Evolutionary conservation across 1,140 invertebrate genomes (phyloP), one percentile per base, ranked within the genome.

Genomic region (Diorhabda carinulata): DNA sequence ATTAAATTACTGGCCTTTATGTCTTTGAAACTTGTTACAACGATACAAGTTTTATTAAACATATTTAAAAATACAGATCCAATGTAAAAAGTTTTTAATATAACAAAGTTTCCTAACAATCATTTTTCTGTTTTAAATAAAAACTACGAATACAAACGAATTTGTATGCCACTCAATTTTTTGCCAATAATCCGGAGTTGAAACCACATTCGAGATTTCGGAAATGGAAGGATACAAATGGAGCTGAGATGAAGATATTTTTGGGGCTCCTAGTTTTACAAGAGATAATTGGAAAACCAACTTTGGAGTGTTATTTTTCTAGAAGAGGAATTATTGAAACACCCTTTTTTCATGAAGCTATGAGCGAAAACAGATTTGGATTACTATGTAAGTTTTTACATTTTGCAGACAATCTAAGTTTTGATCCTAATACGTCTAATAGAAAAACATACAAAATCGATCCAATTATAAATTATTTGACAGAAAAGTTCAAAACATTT

Each of bases 51-150:
- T 25, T 25, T 25, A 25, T 25, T 25, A 25, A 25, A 25, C 25
- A 25, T 25, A 25, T 25, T 25, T 25, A 25, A 25, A 25, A 25
- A 25, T 25, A 25, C 25, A 25, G 25, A 25, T 25, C 25, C 25
- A 25, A 25, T 57, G 57, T 25, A 57, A 57, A 61, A 61, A 61
- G 40, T 8, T 7, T 61, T 6, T 6, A 61, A 61, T 61, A 7
- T 6, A 61, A 42, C 60, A 8, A 5, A 40, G 9, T 61, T 43
- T 5, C 43, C 9, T 40, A 61, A 61, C 9, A 42, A 42, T 41
- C 40, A 41, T 40, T 42, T 9, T 61, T 41, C 60, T 57, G 57
- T 52, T 52, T 52, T 52, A 52, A 52, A 52, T 52, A 9, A 52
- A 5, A 52, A 52, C 45, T 52, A 6, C 8, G 8, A 5, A 47